These are phyloP conservation scores for Myotis lucifugus DNA, from an alignment of 2,113 vertebrate species.

Conservation along the genomic window DNA sequence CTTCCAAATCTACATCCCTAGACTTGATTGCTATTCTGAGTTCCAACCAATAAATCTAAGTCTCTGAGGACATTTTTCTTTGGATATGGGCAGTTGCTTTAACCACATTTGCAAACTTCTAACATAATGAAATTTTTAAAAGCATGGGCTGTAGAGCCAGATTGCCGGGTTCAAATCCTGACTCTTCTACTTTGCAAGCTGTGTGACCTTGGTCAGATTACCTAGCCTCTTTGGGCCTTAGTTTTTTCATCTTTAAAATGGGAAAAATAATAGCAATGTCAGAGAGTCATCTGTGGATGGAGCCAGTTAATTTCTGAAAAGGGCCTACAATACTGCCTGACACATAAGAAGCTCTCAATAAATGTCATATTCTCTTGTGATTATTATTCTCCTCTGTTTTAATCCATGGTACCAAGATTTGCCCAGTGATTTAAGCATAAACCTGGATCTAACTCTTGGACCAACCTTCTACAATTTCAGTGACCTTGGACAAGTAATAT, in stretches of 20 bases:
- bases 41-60: neutral
- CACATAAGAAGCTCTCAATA: neutral
- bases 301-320: neutral
- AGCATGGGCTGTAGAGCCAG: neutral
- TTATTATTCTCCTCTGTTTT: neutral
- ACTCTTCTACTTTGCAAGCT: neutral
- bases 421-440: neutral
- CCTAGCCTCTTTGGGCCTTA: neutral
- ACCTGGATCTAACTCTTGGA: neutral
- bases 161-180: neutral
- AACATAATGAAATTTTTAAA: neutral
- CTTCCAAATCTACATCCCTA: neutral
- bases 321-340: neutral
- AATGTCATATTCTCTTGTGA: neutral
- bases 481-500: neutral
- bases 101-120: neutral
- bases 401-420: neutral
- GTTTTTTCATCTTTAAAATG: neutral
- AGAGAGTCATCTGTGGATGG: neutral
- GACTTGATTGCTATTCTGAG: neutral
- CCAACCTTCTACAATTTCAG: neutral
- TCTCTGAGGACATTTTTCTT: neutral
- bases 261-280: neutral
- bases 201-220: neutral
- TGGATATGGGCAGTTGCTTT: neutral